Base-by-base conservation (phyloP, 1,140 invertebrate species). In the Hestina assimilis region DNA sequence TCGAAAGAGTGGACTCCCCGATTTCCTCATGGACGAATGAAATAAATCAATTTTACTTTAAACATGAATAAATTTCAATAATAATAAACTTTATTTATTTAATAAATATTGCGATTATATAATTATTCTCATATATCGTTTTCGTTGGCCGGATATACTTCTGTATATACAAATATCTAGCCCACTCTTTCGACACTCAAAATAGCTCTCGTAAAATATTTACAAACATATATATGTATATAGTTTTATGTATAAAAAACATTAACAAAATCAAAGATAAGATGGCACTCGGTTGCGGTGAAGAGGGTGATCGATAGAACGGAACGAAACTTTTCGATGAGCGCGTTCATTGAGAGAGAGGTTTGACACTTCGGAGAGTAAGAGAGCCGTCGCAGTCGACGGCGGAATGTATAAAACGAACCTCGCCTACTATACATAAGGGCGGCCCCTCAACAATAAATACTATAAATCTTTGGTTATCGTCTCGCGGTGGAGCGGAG, bases 391-490 rank as follows among this genome's bases (percentile, higher is more conserved):
- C 73, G 40, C 12, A 73, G 56, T 66, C 69, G 66, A 66, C 68
- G 72, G 68, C 76, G 80, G 80, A 83, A 82, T 77, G 81, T 84
- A 84, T 81, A 84, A 84, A 80, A 81, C 76, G 81, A 75, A 81
- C 57, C 74, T 75, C n/a, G n/a, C 79, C 75, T 69, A 75, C 75
- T 77, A 76, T 75, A 79, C 75, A 70, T n/a, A 72, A 75, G 65
- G 75, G 76, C 79, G 78, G 72, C 67, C 72, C 73, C 70, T 79
- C 79, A 76, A 79, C 72, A 82, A 80, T 83, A 83, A 87, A 87
- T 87, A 87, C 79, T 85, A 84, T 80, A 83, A 83, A 84, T 87
- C 84, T 87, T 87, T 87, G 84, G 84, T 79, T 87, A 83, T n/a
- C n/a, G n/a, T n/a, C n/a, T n/a, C n/a, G n/a, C n/a, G n/a, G n/a